Evolutionary conservation across 2,888 invertebrate genomes (phyloP), one percentile per base, ranked within the genome.

Genomic region (Thera britannica): DNA sequence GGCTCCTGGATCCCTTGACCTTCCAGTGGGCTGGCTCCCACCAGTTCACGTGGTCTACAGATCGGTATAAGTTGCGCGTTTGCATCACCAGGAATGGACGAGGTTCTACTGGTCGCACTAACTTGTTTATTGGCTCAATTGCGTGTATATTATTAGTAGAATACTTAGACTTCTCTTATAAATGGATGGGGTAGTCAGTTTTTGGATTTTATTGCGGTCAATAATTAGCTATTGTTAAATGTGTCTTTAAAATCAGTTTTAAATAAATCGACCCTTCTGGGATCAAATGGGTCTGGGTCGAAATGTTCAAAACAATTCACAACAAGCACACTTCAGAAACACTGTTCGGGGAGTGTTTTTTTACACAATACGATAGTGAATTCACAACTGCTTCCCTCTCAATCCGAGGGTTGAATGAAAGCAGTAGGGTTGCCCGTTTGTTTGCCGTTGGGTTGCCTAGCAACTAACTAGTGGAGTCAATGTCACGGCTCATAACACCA

Each of bases 21-120:
- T 85, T 89, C 90, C 90, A 86, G 56, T 88, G 85, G 58, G 87
- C 85, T 34, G 90, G 86, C 44, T 90, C 85, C 92, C 92, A 92
- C 92, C 93, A 93, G 71, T 90, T 86, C 9, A 88, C 85, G 51
- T 88, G 83, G 71, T 92, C 89, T 63, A 88, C 69, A 0, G 90
- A 90, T 34, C 83, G 82, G 7, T 88, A 88, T 46, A 86, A 79
- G 34, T 87, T 83, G n/a, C 79, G 78, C 0, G 87, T 80, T 23
- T 83, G 83, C 90, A 92, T 91, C 3, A 74, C 49, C 23, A 55
- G 58, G 46, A 58, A 58, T 35, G 55, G 59, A 11, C 61, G 54
- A 9, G 64, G 41, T 12, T 68, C 64, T 23, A 23, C 23, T 35
- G 62, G n/a, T 11, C 62, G 11, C 46, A 35, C 61, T 54, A 11